Evolutionary conservation across 2,797 vertebrate genomes (phyloP).

Genomic region (Sebastes hubbsi): DNA sequence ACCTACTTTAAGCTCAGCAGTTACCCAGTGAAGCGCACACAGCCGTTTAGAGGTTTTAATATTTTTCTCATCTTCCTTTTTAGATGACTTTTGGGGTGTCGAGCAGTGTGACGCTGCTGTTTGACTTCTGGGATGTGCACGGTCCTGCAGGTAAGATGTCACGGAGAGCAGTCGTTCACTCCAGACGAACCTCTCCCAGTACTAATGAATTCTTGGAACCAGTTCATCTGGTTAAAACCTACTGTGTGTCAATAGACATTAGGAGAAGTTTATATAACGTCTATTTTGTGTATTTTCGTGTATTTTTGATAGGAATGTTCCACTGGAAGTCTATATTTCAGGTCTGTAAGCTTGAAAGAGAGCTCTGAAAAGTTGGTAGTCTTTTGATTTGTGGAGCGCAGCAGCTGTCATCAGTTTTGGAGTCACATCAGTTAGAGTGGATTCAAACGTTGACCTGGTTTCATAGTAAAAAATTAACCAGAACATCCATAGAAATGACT

Average conservation of each 20-base stretch:
- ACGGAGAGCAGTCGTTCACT: background rate
- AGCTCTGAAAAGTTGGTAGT: background rate
- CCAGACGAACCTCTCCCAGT: background rate
- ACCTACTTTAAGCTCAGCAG: background rate
- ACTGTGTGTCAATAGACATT: background rate
- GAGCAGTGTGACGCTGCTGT: constrained; percentile 87
- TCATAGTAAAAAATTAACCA: background rate
- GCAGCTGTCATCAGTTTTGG: background rate
- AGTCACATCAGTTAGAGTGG: background rate
- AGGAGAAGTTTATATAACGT: background rate
- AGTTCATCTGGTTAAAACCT: background rate
- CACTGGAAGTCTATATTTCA: background rate
- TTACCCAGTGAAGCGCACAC: background rate
- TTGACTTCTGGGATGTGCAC: constrained; percentile 92
- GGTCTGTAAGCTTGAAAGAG: too few species aligned
- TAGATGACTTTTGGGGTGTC: constrained; percentile 93
- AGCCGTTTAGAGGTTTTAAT: background rate
- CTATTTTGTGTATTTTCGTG: too few species aligned
- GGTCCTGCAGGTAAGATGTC: constrained; percentile 84
- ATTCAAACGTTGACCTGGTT: background rate
- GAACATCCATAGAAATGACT: background rate
- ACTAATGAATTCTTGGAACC: background rate
- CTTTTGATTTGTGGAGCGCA: background rate
- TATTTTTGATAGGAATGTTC: background rate
- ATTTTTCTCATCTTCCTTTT: constrained; percentile 8